Base-by-base conservation (phyloP, 2,113 vertebrate species). In the Cacatua alba region DNA sequence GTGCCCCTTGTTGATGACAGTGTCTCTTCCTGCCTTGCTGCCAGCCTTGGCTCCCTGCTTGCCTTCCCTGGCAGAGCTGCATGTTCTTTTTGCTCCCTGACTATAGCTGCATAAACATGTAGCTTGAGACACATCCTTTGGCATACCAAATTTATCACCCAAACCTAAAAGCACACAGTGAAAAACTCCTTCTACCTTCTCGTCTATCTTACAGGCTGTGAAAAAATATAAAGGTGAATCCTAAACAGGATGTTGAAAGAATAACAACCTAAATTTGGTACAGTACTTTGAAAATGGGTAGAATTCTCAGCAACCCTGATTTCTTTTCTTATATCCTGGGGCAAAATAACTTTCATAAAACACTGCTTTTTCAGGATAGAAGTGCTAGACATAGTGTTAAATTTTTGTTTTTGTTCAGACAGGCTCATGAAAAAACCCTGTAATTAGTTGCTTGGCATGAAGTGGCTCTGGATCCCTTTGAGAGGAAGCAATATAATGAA, bases 401-500 rank as follows among this genome's bases (percentile, higher is more conserved):
- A 53, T 76, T 94, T 75, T 85, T 78, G 65, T 3, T 17, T 93
- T 95, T 95, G 84, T 87, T 96, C 83, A 82, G 83, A 74, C 77
- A 95, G 52, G 70, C 33, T 89, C 46, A 49, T 63, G 74, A 91
- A 92, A 87, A 92, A 85, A 29, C 0, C 82, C 87, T 77, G 48
- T 87, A 96, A 96, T 96, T 95, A 96, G 69, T 57, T 79, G 65
- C 52, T 82, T 65, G 41, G 88, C 86, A 76, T n/a, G 41, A 92
- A 88, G 43, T 55, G 20, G 44, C 51, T 88, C 63, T 83, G 80
- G 76, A 94, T 89, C 39, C 48, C 51, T 87, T 59, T 57, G 81
- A 91, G 69, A 95, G 91, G 96, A 91, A 94, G 88, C 62, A 92
- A 87, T 67, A 87, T 95, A 93, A 97, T 94, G 83, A 94, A 94